Base-by-base conservation (phyloP, 2,888 invertebrate species). In the Ferdinandea cuprea region DNA sequence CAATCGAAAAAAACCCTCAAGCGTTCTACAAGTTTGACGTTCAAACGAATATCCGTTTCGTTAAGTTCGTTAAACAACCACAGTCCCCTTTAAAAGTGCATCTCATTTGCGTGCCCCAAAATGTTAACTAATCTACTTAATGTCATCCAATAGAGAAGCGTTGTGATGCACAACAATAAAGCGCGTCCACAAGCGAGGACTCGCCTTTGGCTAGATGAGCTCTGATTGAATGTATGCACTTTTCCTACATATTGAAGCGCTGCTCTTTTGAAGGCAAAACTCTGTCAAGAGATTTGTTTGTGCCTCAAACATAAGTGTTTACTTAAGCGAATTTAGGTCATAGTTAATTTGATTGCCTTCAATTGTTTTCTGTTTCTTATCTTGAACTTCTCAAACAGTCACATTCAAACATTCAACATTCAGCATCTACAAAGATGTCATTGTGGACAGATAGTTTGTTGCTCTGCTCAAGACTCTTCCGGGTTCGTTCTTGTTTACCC, bases 161-260 rank as follows among this genome's bases (percentile, higher is more conserved):
- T 48, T 56, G 44, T 32, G 48, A 42, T 28, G 42, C 71, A 63
- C 48, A 77, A 56, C 40, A 46, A 77, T 77, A 9, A 63, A 56
- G 13, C n/a, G 4, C 1, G n/a, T n/a, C n/a, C n/a, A n/a, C 28
- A 37, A 37, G 35, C 15, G 21, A 58, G 42, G 59, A 25, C 46
- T 46, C 56, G 19, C 59, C 50, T 68, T 35, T 25, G 15, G 15
- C 25, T 19, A 46, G 65, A 78, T 65, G 65, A 37, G 65, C 58
- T 58, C 54, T 78, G 52, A 78, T 72, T 78, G 72, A 78, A 58
- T 78, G 35, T 58, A 56, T 44, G 44, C 73, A 74, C 48, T 74
- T 58, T 54, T 69, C 9, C 42, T n/a, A n/a, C n/a, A 25, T 3
- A 40, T 48, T 21, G 58, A 37, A 59, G 37, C 48, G 46, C 44